These are phyloP conservation scores for Baronia brevicornis DNA, from an alignment of 2,888 invertebrate genomes.

Conservation along the genomic window DNA sequence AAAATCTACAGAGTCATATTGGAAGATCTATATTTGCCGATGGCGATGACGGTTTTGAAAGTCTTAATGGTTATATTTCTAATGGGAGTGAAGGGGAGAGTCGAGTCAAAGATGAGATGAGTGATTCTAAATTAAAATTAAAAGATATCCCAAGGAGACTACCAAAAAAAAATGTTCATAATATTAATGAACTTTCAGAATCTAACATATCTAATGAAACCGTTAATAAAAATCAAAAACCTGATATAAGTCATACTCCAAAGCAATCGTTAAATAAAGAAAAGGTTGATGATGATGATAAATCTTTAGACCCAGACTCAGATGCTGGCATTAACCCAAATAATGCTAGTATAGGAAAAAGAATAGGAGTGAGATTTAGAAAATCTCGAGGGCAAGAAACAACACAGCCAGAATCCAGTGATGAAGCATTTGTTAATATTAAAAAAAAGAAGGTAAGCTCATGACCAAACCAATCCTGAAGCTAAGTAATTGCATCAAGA, in stretches of 20 bases:
- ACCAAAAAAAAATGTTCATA: slow-evolving; percentile 22
- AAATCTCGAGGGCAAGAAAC: slow-evolving; percentile 52
- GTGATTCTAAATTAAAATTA: too few species aligned
- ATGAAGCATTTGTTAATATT: slow-evolving; percentile 46
- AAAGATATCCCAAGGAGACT: slow-evolving; percentile 13
- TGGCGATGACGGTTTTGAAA: slow-evolving; percentile 90
- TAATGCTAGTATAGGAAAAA: slow-evolving; percentile 44
- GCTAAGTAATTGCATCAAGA: slow-evolving; percentile 19
- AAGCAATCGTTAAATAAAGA: slow-evolving; percentile 23
- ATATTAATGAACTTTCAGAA: slow-evolving; percentile 21
- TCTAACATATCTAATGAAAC: slow-evolving; percentile 21
- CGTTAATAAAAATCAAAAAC: slow-evolving; percentile 19
- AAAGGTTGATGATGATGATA: slow-evolving; percentile 64
- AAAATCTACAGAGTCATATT: slow-evolving; percentile 37
- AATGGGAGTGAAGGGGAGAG: slow-evolving; percentile 76
- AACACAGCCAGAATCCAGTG: slow-evolving; percentile 44
- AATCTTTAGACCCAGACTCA: slow-evolving; percentile 49
- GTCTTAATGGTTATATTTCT: slow-evolving; percentile 87
- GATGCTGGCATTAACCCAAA: slow-evolving; percentile 48
- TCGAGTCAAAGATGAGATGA: slow-evolving; percentile 28
- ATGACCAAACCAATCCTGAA: slow-evolving; percentile 9
- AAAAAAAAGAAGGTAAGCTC: slow-evolving; percentile 54
- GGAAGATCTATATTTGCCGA: slow-evolving; percentile 52
- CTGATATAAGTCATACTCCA: too few species aligned
- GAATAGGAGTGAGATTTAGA: slow-evolving; percentile 57